Conservation (phyloP, 2,113 vertebrate species). For the Morone chrysops region DNA sequence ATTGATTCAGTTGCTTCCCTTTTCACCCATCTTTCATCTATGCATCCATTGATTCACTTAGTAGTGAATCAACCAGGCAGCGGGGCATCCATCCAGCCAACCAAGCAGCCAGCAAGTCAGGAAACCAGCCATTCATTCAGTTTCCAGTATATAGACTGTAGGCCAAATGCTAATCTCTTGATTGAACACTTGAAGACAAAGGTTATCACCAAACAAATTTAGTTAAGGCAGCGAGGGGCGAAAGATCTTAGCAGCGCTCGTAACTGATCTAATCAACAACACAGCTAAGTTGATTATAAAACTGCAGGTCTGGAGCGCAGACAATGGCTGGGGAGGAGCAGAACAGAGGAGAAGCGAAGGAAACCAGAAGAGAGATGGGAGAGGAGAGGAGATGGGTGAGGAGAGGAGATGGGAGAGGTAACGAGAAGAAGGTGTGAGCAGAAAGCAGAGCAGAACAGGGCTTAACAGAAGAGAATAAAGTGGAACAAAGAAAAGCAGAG, state of each 20-base stretch:
- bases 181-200: constrained; percentile 78
- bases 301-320: constrained; percentile 62
- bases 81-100: neutral
- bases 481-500: constrained; percentile 24
- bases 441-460: neutral
- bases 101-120: constrained; percentile 19
- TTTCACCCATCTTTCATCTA: constrained; percentile 4
- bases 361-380: neutral
- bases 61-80: neutral
- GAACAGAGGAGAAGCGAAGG: neutral
- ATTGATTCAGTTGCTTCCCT: constrained; percentile 11
- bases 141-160: constrained; percentile 62
- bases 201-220: constrained; percentile 78
- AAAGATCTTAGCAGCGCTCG: constrained; percentile 68
- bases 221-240: constrained; percentile 69
- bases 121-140: constrained; percentile 40
- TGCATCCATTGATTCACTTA: constrained; percentile 24
- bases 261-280: constrained; percentile 79
- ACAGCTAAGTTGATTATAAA: constrained; percentile 78
- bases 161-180: constrained; percentile 74
- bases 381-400: neutral
- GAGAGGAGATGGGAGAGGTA: constrained; percentile 1
- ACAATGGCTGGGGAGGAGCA: constrained; percentile 31
- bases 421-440: constrained; percentile 4
- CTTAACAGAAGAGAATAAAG: constrained; percentile 25